Evolutionary conservation across 2,113 vertebrate genomes (phyloP).

Genomic region (Brachyistius frenatus): DNA sequence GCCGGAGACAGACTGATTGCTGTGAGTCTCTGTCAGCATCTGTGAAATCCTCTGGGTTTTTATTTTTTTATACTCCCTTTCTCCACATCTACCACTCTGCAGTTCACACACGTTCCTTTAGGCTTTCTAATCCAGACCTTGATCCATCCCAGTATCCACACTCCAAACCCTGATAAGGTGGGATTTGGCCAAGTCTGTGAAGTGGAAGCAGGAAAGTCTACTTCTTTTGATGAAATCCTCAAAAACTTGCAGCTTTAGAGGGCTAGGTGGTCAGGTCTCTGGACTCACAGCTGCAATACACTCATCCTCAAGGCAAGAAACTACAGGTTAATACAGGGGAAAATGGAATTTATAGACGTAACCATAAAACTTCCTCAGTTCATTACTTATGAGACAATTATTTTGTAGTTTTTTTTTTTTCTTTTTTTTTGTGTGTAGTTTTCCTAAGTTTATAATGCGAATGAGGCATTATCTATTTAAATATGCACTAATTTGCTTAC

Average conservation of each 20-base stretch:
- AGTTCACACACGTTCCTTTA: slow-evolving; percentile 23
- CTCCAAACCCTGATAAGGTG: slow-evolving; percentile 50
- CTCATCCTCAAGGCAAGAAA: background rate
- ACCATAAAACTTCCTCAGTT: too few species aligned
- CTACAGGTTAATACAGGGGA: too few species aligned
- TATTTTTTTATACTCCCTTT: slow-evolving; percentile 2
- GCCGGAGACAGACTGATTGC: slow-evolving; percentile 95
- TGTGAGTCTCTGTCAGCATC: slow-evolving; percentile 84
- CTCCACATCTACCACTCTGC: slow-evolving; percentile 11
- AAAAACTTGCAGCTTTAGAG: slow-evolving; percentile 8
- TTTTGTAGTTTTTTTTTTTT: too few species aligned
- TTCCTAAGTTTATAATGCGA: too few species aligned
- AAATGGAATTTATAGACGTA: too few species aligned
- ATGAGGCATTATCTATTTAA: too few species aligned
- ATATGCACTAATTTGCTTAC: too few species aligned
- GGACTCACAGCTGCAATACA: background rate
- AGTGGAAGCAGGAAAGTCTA: slow-evolving; percentile 33
- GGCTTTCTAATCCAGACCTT: slow-evolving; percentile 54
- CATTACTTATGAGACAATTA: too few species aligned
- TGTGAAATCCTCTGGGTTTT: slow-evolving; percentile 9
- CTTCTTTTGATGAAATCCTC: slow-evolving; percentile 47
- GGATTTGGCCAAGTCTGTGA: slow-evolving; percentile 52
- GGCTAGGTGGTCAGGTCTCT: slow-evolving; percentile 37
- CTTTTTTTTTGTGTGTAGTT: too few species aligned
- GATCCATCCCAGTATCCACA: slow-evolving; percentile 47